phyloP scores from a whole-genome alignment of 2,113 vertebrate species.

The Cinclus mexicanus region DNA sequence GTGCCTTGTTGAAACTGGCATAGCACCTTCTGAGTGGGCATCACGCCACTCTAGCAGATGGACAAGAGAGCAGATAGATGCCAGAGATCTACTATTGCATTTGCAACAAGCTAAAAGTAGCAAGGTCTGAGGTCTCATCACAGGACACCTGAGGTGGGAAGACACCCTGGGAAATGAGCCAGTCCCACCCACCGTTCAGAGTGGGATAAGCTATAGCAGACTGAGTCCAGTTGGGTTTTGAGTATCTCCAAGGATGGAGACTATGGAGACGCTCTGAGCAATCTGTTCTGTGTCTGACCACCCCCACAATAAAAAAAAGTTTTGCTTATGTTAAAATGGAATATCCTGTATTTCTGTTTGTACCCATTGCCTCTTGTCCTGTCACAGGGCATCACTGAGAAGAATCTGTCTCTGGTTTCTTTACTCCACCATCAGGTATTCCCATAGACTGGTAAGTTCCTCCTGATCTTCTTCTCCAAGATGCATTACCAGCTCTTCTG shows the following conservation, averaged over 20 bases:
- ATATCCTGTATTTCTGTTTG: neutral
- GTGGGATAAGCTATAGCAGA: neutral
- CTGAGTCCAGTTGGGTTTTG: neutral
- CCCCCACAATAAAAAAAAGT: neutral
- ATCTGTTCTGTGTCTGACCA: neutral
- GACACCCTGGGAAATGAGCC: neutral
- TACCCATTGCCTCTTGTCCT: neutral
- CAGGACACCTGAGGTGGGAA: slow-evolving; percentile 28
- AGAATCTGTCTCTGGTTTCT: neutral
- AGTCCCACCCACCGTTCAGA: neutral
- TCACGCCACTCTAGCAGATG: slow-evolving; percentile 77
- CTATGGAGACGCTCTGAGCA: neutral
- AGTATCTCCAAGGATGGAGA: neutral
- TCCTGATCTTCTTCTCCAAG: neutral
- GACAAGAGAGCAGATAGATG: slow-evolving; percentile 60
- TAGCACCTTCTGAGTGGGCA: slow-evolving; percentile 70
- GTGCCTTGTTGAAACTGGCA: slow-evolving; percentile 80
- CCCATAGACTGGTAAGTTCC: neutral
- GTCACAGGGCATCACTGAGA: neutral
- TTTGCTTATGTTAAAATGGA: neutral
- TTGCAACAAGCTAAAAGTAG: slow-evolving; percentile 67
- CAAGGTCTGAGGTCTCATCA: slow-evolving; percentile 41
- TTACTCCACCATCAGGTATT: neutral
- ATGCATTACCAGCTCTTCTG: neutral
- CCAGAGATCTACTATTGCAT: slow-evolving; percentile 65